Percentiles rank a stretch among this genome's conserved stretches.
Evolutionary conservation across 2,888 invertebrate genomes (phyloP).

Genomic region (Eupsilia transversa): DNA sequence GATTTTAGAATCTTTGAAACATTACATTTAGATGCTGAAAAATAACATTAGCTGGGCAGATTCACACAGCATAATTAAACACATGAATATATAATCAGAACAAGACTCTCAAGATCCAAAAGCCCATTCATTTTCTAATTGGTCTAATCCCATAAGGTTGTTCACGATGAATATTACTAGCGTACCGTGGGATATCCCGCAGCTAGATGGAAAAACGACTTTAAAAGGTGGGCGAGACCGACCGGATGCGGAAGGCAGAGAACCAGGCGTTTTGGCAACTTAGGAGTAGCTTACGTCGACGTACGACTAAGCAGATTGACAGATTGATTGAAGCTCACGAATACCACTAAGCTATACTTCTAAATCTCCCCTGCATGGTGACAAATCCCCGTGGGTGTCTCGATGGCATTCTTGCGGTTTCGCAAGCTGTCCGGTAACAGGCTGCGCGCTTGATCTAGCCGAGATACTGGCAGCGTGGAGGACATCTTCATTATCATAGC

Average conservation of each 20-base stretch:
- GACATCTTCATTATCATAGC: constrained; percentile 56
- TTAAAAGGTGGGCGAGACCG: background rate
- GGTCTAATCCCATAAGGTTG: background rate
- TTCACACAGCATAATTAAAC: background rate
- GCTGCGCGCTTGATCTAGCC: constrained; percentile 56
- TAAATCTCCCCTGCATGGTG: background rate
- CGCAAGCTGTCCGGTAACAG: constrained; percentile 57
- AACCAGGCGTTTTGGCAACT: background rate
- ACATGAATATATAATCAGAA: background rate
- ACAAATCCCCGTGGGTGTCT: constrained; percentile 57
- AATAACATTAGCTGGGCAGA: background rate
- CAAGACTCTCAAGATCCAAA: background rate
- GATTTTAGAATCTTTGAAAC: background rate
- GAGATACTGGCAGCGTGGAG: constrained; percentile 57
- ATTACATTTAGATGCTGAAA: background rate
- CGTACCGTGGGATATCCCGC: background rate
- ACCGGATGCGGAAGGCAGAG: too few species aligned
- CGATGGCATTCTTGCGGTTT: constrained; percentile 66
- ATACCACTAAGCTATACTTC: constrained; percentile 3
- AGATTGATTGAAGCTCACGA: background rate
- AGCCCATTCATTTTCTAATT: background rate
- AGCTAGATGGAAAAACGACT: background rate
- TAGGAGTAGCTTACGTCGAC: too few species aligned
- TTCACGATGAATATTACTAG: background rate
- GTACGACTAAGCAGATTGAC: too few species aligned